A percentile compares a stretch with the other conserved stretches of the same genome.
Conservation (phyloP, 1,140 invertebrate species). For the Theocolax elegans region DNA sequence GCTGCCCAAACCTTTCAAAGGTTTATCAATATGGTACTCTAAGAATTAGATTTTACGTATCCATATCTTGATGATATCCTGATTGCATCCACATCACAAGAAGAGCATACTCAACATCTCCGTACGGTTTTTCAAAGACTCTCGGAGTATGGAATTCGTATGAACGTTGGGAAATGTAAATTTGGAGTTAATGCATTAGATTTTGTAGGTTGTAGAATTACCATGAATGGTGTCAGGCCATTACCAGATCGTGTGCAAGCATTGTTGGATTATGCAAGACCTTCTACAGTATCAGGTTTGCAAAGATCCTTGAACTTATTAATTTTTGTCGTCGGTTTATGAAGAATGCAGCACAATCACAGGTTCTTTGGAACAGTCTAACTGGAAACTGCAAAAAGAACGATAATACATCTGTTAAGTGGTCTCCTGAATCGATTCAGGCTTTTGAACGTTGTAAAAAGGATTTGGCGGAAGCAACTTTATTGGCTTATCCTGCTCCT, state of each 20-base stretch:
- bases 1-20: constrained; percentile 41
- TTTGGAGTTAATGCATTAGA: background rate
- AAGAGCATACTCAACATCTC: background rate
- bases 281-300: constrained; percentile 42
- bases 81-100: constrained; percentile 13
- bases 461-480: constrained; percentile 39
- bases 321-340: constrained; percentile 51
- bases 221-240: background rate
- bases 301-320: constrained; percentile 54
- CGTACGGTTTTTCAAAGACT: background rate
- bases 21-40: background rate
- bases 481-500: constrained; percentile 39
- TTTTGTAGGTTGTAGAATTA: background rate
- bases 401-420: background rate
- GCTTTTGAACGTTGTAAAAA: no score
- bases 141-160: background rate
- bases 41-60: background rate
- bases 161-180: background rate
- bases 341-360: background rate
- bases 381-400: background rate
- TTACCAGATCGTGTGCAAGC: constrained; percentile 33
- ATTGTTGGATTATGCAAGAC: constrained; percentile 40
- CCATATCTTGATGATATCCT: constrained; percentile 37
- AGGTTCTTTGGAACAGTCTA: background rate
- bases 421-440: constrained; percentile 32